Evolutionary conservation across 1,140 invertebrate species (phyloP).

Genomic region (Drosophila athabasca): DNA sequence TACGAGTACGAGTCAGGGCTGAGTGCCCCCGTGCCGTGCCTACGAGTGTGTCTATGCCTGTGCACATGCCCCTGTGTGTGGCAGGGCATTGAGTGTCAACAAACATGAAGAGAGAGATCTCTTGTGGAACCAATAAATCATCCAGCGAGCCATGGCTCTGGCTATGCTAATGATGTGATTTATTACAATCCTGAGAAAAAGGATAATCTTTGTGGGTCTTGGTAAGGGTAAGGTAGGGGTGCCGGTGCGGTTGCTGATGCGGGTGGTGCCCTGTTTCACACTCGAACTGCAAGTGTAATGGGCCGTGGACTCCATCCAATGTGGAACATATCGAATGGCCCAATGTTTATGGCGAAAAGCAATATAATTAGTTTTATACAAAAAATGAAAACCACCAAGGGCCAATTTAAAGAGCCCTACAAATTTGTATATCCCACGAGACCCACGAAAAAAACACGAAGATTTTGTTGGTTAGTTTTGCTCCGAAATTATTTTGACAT

Average conservation of each 20-base stretch:
- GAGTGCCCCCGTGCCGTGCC: conserved; percentile 10
- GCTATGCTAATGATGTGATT: conserved; percentile 75
- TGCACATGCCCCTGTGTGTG: conserved; percentile 3
- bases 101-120: conserved; percentile 52
- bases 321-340: conserved; percentile 46
- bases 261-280: conserved; percentile 69
- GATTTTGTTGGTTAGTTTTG: conserved; percentile 11
- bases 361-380: conserved; percentile 58
- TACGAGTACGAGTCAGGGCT: conserved; percentile 20
- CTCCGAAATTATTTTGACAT: conserved; percentile 72
- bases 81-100: conserved; percentile 50
- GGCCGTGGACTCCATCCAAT: conserved; percentile 35
- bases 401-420: conserved; percentile 30
- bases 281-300: conserved; percentile 67
- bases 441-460: conserved; percentile 35
- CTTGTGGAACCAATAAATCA: conserved; percentile 59
- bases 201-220: conserved; percentile 31
- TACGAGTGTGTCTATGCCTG: too few relatives aligned
- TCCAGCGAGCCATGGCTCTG: conserved; percentile 40
- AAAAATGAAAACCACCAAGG: conserved; percentile 34
- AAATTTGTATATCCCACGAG: conserved; percentile 67
- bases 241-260: neutral
- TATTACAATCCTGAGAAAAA: conserved; percentile 61
- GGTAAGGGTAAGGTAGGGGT: neutral
- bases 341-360: conserved; percentile 52